A percentile compares a stretch with the other conserved stretches of the same genome.
Evolutionary conservation across 2,888 invertebrate genomes (phyloP).

Genomic region (Autographa gamma): DNA sequence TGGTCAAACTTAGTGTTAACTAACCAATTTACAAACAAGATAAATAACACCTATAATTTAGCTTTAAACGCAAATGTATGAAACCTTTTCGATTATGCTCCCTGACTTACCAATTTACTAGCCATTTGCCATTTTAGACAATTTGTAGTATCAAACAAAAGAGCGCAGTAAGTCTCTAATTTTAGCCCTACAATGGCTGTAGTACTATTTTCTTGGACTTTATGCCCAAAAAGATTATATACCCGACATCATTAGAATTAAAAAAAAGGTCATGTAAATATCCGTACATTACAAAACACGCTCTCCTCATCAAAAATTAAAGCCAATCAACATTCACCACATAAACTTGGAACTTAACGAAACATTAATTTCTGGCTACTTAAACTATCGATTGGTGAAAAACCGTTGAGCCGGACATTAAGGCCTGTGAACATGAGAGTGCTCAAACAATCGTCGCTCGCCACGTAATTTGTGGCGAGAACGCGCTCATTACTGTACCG

Average conservation of each 20-base stretch:
- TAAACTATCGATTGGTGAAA: not conserved
- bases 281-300: not conserved
- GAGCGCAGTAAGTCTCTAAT: no score
- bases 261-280: no score
- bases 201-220: no score
- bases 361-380: not conserved
- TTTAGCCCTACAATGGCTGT: no score
- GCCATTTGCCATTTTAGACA: no score
- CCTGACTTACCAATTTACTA: no score
- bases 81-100: not conserved
- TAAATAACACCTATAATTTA: not conserved
- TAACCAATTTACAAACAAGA: not conserved
- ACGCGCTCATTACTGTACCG: slow-evolving; percentile 53
- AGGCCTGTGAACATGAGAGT: slow-evolving; percentile 29
- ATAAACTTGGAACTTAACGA: not conserved
- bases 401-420: slow-evolving; percentile 27
- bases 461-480: slow-evolving; percentile 56
- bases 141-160: no score
- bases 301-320: not conserved
- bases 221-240: no score
- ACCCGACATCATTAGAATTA: no score
- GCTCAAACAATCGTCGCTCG: slow-evolving; percentile 40
- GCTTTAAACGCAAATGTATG: not conserved
- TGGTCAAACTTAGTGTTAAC: not conserved
- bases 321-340: not conserved